Evolutionary conservation across 2,797 vertebrate genomes (phyloP).

Genomic region (Psittacula derbiana): DNA sequence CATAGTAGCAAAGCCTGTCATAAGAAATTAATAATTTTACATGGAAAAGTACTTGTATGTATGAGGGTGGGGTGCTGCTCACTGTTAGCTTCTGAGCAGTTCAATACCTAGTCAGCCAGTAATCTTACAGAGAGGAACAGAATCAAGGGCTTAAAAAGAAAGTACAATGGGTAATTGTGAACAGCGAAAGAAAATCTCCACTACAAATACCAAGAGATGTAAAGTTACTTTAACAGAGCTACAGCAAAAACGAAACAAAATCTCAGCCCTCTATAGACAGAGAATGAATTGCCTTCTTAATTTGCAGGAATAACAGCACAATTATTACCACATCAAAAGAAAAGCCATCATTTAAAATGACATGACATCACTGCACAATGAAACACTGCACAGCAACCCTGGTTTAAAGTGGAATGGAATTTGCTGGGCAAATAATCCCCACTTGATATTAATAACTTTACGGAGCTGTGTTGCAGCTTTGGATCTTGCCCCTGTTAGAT

Average conservation of each 20-base stretch:
- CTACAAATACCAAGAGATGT: not conserved
- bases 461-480: not conserved
- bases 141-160: conserved; percentile 28
- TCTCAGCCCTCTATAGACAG: not conserved
- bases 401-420: conserved; percentile 16
- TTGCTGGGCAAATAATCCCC: conserved; percentile 2
- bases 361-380: conserved; percentile 20
- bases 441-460: conserved; percentile 21
- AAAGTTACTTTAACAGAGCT: conserved; percentile 7
- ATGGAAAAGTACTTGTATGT: conserved; percentile 67
- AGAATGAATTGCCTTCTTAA: conserved; percentile 31
- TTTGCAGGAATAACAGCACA: conserved; percentile 23
- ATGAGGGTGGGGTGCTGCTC: conserved; percentile 23
- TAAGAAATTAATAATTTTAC: conserved; percentile 82
- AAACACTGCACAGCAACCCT: conserved; percentile 21
- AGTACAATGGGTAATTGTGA: conserved; percentile 48
- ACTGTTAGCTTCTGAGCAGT: not conserved
- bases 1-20: conserved; percentile 80
- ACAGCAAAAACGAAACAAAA: conserved; percentile 16
- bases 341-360: conserved; percentile 34
- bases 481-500: not conserved
- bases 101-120: conserved; percentile 37
- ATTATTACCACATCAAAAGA: conserved; percentile 52
- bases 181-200: conserved; percentile 33
- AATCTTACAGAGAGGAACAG: conserved; percentile 7